Evolutionary conservation across 2,113 vertebrate genomes (phyloP), one percentile per base, ranked within the genome.

Genomic region (Nematolebias whitei): DNA sequence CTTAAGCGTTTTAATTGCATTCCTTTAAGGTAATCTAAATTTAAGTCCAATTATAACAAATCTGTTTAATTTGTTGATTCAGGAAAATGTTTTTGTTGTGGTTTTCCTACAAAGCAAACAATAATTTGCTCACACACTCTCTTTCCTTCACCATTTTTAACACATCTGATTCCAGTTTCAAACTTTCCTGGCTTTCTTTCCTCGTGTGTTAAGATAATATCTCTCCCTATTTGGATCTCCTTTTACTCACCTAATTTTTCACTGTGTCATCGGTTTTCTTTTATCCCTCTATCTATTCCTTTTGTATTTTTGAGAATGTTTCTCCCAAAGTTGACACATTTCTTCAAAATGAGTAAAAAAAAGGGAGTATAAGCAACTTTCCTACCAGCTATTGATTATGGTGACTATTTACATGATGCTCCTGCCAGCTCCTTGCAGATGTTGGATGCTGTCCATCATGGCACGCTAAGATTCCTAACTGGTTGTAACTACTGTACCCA

Each of bases 331-430:
- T 48, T 18, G 2, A 47, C 44, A 73, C 64, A 50, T 61, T 29
- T 68, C 57, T 63, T 15, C 39, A 12, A 58, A 76, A 77, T 54
- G 38, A 41, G 22, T 53, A 68, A 57, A 58, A 56, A 10, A 48
- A 26, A 48, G n/a, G 63, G 68, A 83, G 74, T 71, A 71, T 20
- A 20, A 7, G 26, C 63, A 66, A 48, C 15, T 32, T 62, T 83
- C n/a, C n/a, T n/a, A n/a, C n/a, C n/a, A n/a, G n/a, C n/a, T n/a
- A n/a, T n/a, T n/a, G n/a, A n/a, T n/a, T n/a, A n/a, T n/a, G n/a
- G n/a, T n/a, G n/a, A n/a, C n/a, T n/a, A n/a, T n/a, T n/a, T n/a
- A n/a, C n/a, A n/a, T n/a, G n/a, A n/a, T n/a, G n/a, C n/a, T n/a
- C n/a, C n/a, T n/a, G n/a, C n/a, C n/a, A n/a, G n/a, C n/a, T n/a